Evolutionary conservation across 2,797 vertebrate genomes (phyloP), one percentile per base, ranked within the genome.

Genomic region (Garrulus glandarius): DNA sequence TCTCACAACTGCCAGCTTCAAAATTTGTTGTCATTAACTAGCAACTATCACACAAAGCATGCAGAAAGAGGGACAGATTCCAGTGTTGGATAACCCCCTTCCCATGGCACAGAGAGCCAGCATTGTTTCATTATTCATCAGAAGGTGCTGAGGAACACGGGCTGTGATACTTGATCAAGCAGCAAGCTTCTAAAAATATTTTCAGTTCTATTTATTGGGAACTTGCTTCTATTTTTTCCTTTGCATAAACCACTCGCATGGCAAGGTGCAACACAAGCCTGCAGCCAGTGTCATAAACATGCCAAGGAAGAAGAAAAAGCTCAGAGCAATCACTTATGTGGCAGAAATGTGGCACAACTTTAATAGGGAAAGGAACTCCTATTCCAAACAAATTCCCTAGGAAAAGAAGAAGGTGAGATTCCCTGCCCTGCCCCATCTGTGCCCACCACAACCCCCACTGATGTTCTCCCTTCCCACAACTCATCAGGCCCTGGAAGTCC

Each of bases 181-280:
- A 87, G 61, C 1, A 56, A 52, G 78, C 50, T 94, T 72, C 94
- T 92, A 96, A 94, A 95, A 90, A 91, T 96, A 94, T 26, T 70
- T 76, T 15, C 57, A 72, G 65, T 78, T 96, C 87, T 80, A 13
- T 91, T 94, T 93, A 78, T 43, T 72, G 17, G 36, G 57, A 69
- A 55, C 29, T 44, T 80, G 67, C 24, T 78, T 65, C 72, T 84
- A 29, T 89, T 85, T 92, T 83, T 72, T 65, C 6, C 19, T 34
- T 82, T 20, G 52, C 47, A 50, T 22, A 78, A 89, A 88, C 15
- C 37, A 60, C 23, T 32, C 23, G 55, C 41, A 3, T 1, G 23
- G 65, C 56, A 81, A 93, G 55, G 69, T 59, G 83, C 65, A 75
- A 53, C 82, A 78, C 71, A 30, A 89, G 84, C 52, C 74, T 65